Base-by-base conservation (phyloP, 2,113 vertebrate species). In the Vimba vimba region DNA sequence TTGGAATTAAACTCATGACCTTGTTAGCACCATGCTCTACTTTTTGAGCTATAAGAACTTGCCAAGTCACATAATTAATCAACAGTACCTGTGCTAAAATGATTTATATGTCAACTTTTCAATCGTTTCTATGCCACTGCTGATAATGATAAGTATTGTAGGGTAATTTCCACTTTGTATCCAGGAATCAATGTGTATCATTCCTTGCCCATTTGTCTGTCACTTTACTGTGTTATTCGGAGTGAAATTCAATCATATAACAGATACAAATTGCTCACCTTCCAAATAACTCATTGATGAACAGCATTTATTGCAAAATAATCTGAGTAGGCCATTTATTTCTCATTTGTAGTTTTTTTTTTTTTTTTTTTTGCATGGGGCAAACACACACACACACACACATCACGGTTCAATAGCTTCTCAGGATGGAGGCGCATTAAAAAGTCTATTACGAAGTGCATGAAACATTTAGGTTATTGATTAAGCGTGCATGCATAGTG, bases 351-450 rank as follows among this genome's bases (percentile, higher is more conserved):
- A 69, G 80, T 69, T 69, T 69, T 81, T 55, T 80, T 69, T 52
- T 55, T 81, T 21, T 80, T 43, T 9, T 79, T 8, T 73, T 66
- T 81, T 47, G 59, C 52, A 60, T 76, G 30, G 19, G 79, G 78
- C 85, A 79, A 86, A 69, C 76, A 86, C 82, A 77, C 68, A 75
- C 10, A 19, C 60, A 5, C 10, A 19, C 71, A 3, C 27, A 27
- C 27, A 75, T 47, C 73, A 66, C 47, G 79, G 86, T 86, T 84
- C 74, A 60, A 90, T 92, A 88, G 86, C 74, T 88, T 83, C 87
- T 89, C 83, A 77, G 85, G 85, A 89, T 83, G 68, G 60, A 43
- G 87, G 89, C 88, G 88, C 89, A 90, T 85, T 82, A 86, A 88
- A 79, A 88, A 90, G 90, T 89, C 87, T 81, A 86, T 21, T 59